Conservation (phyloP, 2,888 invertebrate genomes). For the Fragum sueziense region DNA sequence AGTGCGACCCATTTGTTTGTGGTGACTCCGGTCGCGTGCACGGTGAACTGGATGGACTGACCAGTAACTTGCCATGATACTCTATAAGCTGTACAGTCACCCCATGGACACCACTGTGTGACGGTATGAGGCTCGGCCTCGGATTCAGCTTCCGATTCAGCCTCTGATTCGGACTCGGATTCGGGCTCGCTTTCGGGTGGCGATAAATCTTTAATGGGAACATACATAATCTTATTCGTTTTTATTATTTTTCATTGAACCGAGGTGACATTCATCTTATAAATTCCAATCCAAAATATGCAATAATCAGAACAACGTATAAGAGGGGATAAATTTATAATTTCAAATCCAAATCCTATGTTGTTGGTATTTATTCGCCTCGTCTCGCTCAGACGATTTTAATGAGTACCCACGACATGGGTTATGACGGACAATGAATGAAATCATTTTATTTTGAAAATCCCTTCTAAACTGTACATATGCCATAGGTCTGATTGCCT, state of each 20-base stretch:
- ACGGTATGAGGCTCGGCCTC: not conserved
- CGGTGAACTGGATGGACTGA: not conserved
- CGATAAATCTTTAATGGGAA: too few species aligned
- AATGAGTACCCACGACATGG: too few species aligned
- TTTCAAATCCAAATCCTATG: not conserved
- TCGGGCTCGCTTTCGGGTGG: constrained; percentile 2
- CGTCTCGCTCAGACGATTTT: not conserved
- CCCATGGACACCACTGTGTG: not conserved
- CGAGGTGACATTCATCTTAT: constrained; percentile 13
- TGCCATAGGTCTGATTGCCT: too few species aligned
- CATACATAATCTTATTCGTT: constrained; percentile 79
- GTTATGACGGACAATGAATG: too few species aligned
- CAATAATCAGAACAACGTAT: too few species aligned
- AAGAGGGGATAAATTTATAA: too few species aligned
- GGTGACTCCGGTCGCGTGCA: constrained; percentile 60
- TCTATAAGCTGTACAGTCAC: not conserved
- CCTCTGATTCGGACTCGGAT: not conserved
- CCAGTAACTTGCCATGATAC: not conserved
- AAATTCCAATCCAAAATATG: too few species aligned
- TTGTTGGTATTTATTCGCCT: not conserved
- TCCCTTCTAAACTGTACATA: too few species aligned
- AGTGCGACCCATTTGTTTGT: constrained; percentile 18
- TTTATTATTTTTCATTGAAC: constrained; percentile 1
- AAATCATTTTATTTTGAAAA: too few species aligned
- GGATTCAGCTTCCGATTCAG: not conserved